A percentile compares a stretch with the other conserved stretches of the same genome.
These are phyloP conservation scores for Holcopasites calliopsidis DNA, from an alignment of 1,140 invertebrate genomes.

Conservation along the genomic window DNA sequence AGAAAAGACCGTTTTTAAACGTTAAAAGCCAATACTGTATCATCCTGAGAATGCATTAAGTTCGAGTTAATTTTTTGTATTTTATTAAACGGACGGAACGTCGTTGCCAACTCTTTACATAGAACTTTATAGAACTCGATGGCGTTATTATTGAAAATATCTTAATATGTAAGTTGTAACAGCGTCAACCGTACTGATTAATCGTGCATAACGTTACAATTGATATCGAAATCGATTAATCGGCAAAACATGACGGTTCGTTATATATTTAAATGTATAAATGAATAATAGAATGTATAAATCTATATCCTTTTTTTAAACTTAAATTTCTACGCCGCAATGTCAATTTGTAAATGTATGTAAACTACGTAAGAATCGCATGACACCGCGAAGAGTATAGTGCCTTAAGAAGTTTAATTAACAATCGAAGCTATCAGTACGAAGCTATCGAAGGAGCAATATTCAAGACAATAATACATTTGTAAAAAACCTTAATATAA, in stretches of 20 bases:
- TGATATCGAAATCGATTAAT: not conserved
- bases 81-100: conserved; percentile 11
- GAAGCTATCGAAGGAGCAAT: not conserved
- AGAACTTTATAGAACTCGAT: not conserved
- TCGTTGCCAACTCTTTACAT: not conserved
- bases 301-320: not conserved
- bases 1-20: conserved; percentile 10
- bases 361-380: not conserved
- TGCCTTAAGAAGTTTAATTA: conserved; percentile 27
- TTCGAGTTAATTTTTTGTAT: conserved; percentile 20
- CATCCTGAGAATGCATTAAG: conserved; percentile 31
- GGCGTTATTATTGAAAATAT: not conserved
- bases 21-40: conserved; percentile 15
- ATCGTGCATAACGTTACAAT: not conserved
- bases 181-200: not conserved
- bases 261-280: not conserved
- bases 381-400: not conserved
- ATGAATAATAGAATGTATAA: not conserved
- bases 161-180: not conserved
- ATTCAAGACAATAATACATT: not conserved
- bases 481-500: not conserved
- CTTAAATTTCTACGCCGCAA: not conserved
- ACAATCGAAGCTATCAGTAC: conserved; percentile 6
- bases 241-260: too few relatives aligned
- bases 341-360: conserved; percentile 23